Conservation (phyloP, 2,113 vertebrate genomes). For the Engystomops pustulosus region DNA sequence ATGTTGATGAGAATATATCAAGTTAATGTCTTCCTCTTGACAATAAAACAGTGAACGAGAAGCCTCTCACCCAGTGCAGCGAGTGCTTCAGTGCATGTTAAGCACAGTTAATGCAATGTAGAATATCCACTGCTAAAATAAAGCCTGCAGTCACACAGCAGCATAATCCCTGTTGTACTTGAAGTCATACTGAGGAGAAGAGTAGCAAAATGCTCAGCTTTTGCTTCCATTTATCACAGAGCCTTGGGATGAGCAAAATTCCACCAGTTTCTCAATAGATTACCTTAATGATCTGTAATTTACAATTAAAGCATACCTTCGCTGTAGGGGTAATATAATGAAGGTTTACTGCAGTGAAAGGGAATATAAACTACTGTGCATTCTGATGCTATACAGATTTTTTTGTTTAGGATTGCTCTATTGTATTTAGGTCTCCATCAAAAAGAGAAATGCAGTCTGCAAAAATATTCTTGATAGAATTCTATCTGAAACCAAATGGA, state of each 20-base stretch:
- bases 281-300: neutral
- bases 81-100: neutral
- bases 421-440: too few species aligned
- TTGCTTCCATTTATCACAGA: neutral
- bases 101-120: slow-evolving; percentile 6
- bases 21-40: slow-evolving; percentile 37
- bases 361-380: too few species aligned
- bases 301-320: neutral
- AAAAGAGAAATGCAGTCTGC: neutral
- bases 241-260: neutral
- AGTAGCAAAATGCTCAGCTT: neutral
- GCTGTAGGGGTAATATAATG: too few species aligned
- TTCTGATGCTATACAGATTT: too few species aligned
- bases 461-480: too few species aligned
- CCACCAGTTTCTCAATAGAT: neutral
- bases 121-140: neutral
- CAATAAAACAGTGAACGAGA: slow-evolving; percentile 19
- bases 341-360: too few species aligned
- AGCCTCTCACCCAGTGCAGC: neutral
- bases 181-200: neutral
- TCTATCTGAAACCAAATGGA: too few species aligned
- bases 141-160: neutral
- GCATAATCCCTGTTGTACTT: neutral
- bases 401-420: too few species aligned
- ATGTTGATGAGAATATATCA: slow-evolving; percentile 30